phyloP scores from a whole-genome alignment of 2,888 invertebrate genomes.

The Balanococcus diminutus region DNA sequence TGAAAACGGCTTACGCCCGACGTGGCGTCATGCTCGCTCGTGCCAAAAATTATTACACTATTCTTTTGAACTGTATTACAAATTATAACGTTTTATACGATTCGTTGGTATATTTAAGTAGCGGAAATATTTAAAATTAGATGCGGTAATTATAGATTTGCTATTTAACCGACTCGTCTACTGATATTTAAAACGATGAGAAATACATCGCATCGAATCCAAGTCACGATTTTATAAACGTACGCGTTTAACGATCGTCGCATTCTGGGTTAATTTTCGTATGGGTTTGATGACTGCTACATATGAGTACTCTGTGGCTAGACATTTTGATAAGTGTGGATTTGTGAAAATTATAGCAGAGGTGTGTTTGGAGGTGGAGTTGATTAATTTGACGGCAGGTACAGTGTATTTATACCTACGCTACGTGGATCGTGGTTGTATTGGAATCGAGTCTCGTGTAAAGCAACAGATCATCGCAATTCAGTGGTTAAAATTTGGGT shows the following conservation, averaged over 20 bases:
- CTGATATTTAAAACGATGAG: slow-evolving; percentile 7
- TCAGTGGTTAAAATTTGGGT: neutral
- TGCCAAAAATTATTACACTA: slow-evolving; percentile 15
- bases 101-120: neutral
- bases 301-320: neutral
- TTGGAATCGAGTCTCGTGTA: neutral
- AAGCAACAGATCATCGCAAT: neutral
- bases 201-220: neutral
- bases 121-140: slow-evolving; percentile 43
- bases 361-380: neutral
- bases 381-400: no score
- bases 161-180: slow-evolving; percentile 14
- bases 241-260: neutral
- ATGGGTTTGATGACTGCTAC: neutral
- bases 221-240: slow-evolving; percentile 31
- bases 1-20: neutral
- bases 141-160: slow-evolving; percentile 32
- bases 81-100: slow-evolving; percentile 21
- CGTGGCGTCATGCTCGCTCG: neutral
- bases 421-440: neutral
- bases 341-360: neutral
- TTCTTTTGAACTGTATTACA: slow-evolving; percentile 18
- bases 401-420: neutral
- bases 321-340: neutral
- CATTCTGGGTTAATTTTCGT: neutral